Percentiles rank a stretch among this genome's conserved stretches.
These are phyloP conservation scores for Ceratina australensis DNA, from an alignment of 1,140 invertebrate species.

Conservation along the genomic window DNA sequence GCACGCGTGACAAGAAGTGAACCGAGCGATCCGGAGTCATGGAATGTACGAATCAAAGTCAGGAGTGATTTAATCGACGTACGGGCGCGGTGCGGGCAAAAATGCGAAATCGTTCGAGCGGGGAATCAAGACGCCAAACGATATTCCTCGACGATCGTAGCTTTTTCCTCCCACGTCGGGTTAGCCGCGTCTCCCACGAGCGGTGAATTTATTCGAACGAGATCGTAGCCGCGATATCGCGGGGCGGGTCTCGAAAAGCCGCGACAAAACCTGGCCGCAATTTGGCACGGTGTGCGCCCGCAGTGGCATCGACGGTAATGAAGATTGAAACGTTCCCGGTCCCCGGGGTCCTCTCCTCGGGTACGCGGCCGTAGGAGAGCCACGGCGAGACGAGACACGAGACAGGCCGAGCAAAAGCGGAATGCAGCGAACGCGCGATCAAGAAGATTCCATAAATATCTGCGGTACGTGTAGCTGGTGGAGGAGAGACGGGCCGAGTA, in stretches of 20 bases:
- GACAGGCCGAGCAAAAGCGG: conserved; percentile 51
- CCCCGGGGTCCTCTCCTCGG: conserved; percentile 26
- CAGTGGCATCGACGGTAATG: conserved; percentile 59
- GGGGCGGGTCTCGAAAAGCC: conserved; percentile 27
- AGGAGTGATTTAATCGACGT: neutral
- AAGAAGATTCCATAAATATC: conserved; percentile 73
- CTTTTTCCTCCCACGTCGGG: conserved; percentile 21
- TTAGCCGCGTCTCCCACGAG: neutral
- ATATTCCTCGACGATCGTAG: conserved; percentile 8
- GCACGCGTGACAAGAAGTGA: too few relatives aligned
- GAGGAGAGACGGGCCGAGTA: conserved; percentile 17
- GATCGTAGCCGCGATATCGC: conserved; percentile 38
- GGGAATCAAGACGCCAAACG: conserved; percentile 17
- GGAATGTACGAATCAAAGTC: neutral
- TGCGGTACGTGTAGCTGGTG: conserved; percentile 29
- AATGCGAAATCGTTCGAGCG: conserved; percentile 1
- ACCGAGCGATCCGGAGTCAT: neutral
- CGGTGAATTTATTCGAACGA: conserved; percentile 25
- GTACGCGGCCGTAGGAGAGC: conserved; percentile 29
- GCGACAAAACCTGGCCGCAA: conserved; percentile 47
- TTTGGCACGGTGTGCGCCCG: conserved; percentile 52
- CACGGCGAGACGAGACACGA: conserved; percentile 16
- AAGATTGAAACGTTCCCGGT: conserved; percentile 67
- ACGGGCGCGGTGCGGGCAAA: neutral
- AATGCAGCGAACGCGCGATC: conserved; percentile 63